Base-by-base conservation (phyloP, 2,888 invertebrate species). In the Tillus elongatus region DNA sequence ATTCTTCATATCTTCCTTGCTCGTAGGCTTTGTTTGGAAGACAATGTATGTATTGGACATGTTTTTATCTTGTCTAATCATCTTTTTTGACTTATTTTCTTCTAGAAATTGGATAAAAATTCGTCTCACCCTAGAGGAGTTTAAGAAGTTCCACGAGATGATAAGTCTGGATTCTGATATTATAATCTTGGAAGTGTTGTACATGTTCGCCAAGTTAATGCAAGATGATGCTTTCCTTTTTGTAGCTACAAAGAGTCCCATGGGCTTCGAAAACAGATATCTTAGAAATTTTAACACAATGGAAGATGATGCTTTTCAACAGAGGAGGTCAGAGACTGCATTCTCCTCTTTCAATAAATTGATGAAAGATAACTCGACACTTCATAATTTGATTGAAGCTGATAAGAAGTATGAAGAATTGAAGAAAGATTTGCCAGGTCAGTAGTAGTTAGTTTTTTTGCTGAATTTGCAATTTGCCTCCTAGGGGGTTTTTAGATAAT, bases 21-120 rank as follows among this genome's bases (percentile, higher is more conserved):
- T n/a, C n/a, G n/a, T n/a, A n/a, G n/a, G n/a, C n/a, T n/a, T n/a
- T n/a, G n/a, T n/a, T n/a, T n/a, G n/a, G n/a, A n/a, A n/a, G n/a
- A n/a, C n/a, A n/a, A n/a, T n/a, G n/a, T n/a, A n/a, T n/a, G n/a
- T n/a, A n/a, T n/a, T n/a, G n/a, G n/a, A n/a, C n/a, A n/a, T n/a
- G n/a, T n/a, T n/a, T n/a, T n/a, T n/a, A n/a, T n/a, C n/a, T n/a
- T n/a, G n/a, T n/a, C n/a, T n/a, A n/a, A n/a, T n/a, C n/a, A n/a
- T n/a, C n/a, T n/a, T n/a, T n/a, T n/a, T n/a, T n/a, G n/a, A n/a
- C n/a, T n/a, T n/a, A n/a, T n/a, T n/a, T 35, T 51, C 48, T n/a
- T n/a, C 27, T 35, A 53, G 56, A 15, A 35, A 43, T 12, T 49
- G 52, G 43, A 46, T 58, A 2, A 58, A 56, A 46, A 57, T 62